These are phyloP conservation scores for Zoanthus gigantus DNA, from an alignment of 92 coral and sea anemone genomes.

Conservation along the genomic window DNA sequence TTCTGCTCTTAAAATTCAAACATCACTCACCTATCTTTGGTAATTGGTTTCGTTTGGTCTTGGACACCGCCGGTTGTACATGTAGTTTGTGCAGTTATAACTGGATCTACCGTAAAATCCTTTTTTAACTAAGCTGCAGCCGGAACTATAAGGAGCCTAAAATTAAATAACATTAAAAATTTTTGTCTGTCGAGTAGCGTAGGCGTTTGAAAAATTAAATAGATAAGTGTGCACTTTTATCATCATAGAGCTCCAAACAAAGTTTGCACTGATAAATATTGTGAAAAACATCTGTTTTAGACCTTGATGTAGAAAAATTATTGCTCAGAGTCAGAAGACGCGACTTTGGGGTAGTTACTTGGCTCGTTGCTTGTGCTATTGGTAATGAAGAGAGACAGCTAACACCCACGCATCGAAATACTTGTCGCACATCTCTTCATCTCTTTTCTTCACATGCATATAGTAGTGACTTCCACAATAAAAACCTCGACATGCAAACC, in stretches of 20 bases:
- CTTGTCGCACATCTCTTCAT: constrained; percentile 6
- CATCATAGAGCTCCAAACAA: not conserved
- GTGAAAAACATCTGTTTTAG: not conserved
- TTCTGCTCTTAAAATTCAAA: not conserved
- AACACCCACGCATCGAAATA: constrained; percentile 27
- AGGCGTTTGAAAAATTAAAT: constrained; percentile 18
- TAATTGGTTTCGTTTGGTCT: not conserved
- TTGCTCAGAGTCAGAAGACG: not conserved
- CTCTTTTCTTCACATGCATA: not conserved
- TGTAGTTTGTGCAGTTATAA: not conserved
- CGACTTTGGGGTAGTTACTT: not conserved
- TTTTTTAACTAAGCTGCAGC: constrained; percentile 33
- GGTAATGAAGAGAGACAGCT: constrained; percentile 1
- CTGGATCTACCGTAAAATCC: not conserved
- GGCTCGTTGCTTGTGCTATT: not conserved
- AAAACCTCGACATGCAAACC: not conserved
- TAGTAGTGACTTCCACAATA: not conserved
- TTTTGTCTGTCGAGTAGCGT: constrained; percentile 15
- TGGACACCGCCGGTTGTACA: not conserved
- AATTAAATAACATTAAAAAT: constrained; percentile 38
- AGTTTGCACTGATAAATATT: not conserved
- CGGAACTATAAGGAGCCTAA: constrained; percentile 20
- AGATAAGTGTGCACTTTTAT: not conserved
- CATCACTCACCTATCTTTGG: not conserved
- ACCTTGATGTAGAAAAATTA: not conserved